Evolutionary conservation across 2,113 vertebrate genomes (phyloP).

Genomic region (Oenanthe oenanthe): DNA sequence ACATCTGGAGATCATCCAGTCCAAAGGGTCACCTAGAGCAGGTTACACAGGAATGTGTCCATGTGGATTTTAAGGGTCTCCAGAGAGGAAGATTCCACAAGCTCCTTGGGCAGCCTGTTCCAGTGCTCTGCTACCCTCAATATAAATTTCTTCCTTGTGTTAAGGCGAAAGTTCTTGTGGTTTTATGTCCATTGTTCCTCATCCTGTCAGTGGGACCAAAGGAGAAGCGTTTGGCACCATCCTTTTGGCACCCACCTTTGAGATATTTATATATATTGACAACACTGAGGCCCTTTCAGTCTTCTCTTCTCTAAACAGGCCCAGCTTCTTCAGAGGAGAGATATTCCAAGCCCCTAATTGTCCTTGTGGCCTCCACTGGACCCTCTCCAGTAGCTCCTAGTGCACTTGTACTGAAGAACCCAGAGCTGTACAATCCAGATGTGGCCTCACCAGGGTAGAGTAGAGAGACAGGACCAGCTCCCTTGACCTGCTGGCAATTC

Average conservation of each 20-base stretch:
- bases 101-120: background rate
- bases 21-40: background rate
- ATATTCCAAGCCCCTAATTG: background rate
- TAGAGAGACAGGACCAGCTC: background rate
- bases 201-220: background rate
- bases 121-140: background rate
- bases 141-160: background rate
- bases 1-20: background rate
- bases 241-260: background rate
- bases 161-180: background rate
- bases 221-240: background rate
- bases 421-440: background rate
- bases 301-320: background rate
- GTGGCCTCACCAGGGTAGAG: background rate
- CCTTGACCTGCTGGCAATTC: background rate
- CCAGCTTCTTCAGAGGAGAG: background rate
- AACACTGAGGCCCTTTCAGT: background rate
- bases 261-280: background rate
- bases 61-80: background rate
- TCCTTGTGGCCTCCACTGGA: background rate
- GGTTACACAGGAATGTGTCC: background rate
- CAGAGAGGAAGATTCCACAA: accelerated
- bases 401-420: background rate
- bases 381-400: background rate
- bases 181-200: background rate